A percentile compares a stretch with the other conserved stretches of the same genome.
phyloP scores from a whole-genome alignment of 2,888 invertebrate species.

The Ochlodes sylvanus region DNA sequence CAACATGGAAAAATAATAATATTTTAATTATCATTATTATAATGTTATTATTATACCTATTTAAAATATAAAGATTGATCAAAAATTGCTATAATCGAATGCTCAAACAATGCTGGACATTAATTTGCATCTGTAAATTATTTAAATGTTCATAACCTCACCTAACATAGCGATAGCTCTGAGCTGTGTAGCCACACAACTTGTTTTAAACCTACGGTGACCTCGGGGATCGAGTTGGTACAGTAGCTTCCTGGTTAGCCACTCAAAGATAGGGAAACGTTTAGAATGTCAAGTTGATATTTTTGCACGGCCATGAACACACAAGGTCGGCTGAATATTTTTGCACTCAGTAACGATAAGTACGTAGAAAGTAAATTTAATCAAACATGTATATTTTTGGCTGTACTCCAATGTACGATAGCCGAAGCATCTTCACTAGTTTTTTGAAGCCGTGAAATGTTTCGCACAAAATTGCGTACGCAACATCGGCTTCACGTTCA shows the following conservation, averaged over 20 bases:
- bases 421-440: conserved; percentile 5
- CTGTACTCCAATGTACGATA: conserved; percentile 61
- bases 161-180: conserved; percentile 12
- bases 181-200: conserved; percentile 7
- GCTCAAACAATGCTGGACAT: background rate
- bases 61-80: too few species aligned
- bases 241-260: conserved; percentile 78
- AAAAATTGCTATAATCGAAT: background rate
- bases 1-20: too few species aligned
- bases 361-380: conserved; percentile 79
- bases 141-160: background rate
- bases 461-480: background rate
- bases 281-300: conserved; percentile 82
- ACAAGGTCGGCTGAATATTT: conserved; percentile 75
- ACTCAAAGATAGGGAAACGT: conserved; percentile 79
- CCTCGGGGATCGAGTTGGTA: conserved; percentile 45
- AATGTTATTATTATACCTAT: too few species aligned
- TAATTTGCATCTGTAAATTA: background rate
- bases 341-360: conserved; percentile 70
- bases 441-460: background rate
- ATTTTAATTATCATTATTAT: too few species aligned
- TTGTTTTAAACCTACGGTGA: conserved; percentile 37
- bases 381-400: conserved; percentile 65
- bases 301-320: conserved; percentile 79
- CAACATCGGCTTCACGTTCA: too few species aligned